Evolutionary conservation across 92 coral and sea anemone genomes (phyloP).

Genomic region (Parazoanthus atlanticus): DNA sequence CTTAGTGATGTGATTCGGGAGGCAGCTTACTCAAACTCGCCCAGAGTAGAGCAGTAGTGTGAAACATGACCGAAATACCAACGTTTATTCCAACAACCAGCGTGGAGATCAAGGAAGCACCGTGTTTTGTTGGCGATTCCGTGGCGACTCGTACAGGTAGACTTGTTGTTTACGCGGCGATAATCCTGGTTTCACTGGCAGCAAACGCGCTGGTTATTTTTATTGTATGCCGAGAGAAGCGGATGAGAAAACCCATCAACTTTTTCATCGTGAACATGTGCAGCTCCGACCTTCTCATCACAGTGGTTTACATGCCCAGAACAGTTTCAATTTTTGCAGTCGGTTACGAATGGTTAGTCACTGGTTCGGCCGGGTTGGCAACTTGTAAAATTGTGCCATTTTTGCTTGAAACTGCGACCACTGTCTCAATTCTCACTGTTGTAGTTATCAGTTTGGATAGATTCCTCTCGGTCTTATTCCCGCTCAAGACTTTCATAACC

Average conservation of each 20-base stretch:
- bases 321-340: constrained; percentile 21
- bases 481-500: constrained; percentile 20
- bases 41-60: neutral
- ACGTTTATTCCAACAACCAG: neutral
- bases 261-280: constrained; percentile 68
- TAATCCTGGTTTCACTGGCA: constrained; percentile 45
- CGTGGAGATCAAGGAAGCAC: constrained; percentile 18
- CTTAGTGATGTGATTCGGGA: neutral
- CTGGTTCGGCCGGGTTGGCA: neutral
- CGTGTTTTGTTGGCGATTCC: constrained; percentile 52
- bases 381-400: constrained; percentile 31
- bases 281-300: constrained; percentile 58
- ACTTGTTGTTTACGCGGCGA: constrained; percentile 40
- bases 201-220: constrained; percentile 56
- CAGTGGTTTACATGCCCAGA: constrained; percentile 38
- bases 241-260: constrained; percentile 60
- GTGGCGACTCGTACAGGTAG: constrained; percentile 29
- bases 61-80: constrained; percentile 7
- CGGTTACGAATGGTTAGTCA: constrained; percentile 26
- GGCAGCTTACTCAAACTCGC: neutral
- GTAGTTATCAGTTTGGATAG: constrained; percentile 32
- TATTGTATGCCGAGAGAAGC: constrained; percentile 46
- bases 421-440: constrained; percentile 29
- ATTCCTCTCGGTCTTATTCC: constrained; percentile 36
- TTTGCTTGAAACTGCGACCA: constrained; percentile 39